These are phyloP conservation scores for Tringa solitaria DNA, from an alignment of 2,113 vertebrate species.

Conservation along the genomic window DNA sequence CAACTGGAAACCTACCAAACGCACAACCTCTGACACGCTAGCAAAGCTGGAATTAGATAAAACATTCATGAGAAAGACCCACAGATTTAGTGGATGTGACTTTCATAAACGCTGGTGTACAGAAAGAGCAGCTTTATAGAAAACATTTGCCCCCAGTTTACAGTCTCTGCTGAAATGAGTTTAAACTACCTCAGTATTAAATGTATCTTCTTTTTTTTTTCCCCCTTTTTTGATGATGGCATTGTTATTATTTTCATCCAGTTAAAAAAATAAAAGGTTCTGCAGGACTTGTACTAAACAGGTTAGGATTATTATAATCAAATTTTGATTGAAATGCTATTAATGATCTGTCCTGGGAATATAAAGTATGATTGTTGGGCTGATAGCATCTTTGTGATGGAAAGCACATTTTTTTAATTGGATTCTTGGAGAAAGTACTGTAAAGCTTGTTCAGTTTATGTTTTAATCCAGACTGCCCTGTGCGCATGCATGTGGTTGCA, in stretches of 20 bases:
- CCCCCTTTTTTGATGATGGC: background rate
- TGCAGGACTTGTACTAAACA: background rate
- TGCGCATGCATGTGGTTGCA: rapidly evolving
- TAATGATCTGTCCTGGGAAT: slow-evolving; percentile 36
- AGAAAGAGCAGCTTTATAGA: slow-evolving; percentile 37
- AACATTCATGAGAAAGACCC: slow-evolving; percentile 30
- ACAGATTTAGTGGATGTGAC: slow-evolving; percentile 39
- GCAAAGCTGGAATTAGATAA: slow-evolving; percentile 55
- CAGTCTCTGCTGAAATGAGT: background rate
- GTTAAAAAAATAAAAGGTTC: background rate
- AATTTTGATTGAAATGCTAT: slow-evolving; percentile 41
- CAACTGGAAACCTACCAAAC: slow-evolving; percentile 21
- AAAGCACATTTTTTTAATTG: slow-evolving; percentile 1
- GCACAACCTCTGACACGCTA: background rate
- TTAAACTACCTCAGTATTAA: background rate
- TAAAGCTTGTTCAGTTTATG: background rate
- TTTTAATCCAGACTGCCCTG: background rate
- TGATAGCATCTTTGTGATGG: slow-evolving; percentile 5
- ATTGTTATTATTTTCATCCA: background rate
- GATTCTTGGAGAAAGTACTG: background rate
- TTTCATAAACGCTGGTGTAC: background rate
- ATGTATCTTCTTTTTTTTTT: background rate
- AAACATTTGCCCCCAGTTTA: slow-evolving; percentile 39
- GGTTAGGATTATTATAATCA: slow-evolving; percentile 24
- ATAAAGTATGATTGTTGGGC: background rate